A percentile compares a stretch with the other conserved stretches of the same genome.
phyloP scores from a whole-genome alignment of 2,113 vertebrate species.

The Pelusios castaneus region DNA sequence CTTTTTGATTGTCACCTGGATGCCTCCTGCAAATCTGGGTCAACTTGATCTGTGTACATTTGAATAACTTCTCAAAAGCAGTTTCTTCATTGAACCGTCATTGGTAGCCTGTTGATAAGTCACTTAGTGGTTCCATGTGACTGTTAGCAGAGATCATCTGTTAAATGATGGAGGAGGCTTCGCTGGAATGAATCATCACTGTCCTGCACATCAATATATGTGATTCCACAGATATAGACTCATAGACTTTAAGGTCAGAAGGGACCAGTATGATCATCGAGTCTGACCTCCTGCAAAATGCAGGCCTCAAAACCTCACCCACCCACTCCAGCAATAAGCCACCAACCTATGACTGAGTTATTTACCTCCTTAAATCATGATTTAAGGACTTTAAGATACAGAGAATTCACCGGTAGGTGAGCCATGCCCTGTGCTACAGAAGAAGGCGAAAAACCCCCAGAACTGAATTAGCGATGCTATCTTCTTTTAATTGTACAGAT shows the following conservation, averaged over 20 bases:
- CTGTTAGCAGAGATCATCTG: neutral
- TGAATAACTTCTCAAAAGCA: neutral
- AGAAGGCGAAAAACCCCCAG: no score
- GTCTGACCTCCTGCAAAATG: no score
- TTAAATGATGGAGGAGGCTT: neutral
- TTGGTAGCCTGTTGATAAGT: neutral
- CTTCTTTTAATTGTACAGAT: neutral
- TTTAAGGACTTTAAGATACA: no score
- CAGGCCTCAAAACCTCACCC: no score
- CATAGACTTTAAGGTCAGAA: no score
- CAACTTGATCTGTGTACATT: neutral
- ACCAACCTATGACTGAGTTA: no score
- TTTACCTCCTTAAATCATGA: no score
- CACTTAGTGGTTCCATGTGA: neutral
- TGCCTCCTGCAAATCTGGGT: neutral
- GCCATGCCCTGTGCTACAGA: no score
- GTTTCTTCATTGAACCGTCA: neutral
- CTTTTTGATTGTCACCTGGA: neutral
- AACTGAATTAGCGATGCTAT: neutral
- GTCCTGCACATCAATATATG: neutral
- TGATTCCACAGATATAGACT: neutral
- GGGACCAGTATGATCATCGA: no score
- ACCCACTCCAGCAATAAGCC: no score
- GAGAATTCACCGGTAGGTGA: no score
- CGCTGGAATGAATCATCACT: fast-evolving